These are phyloP conservation scores for Ochotona princeps DNA, from an alignment of 2,113 vertebrate species.

Conservation along the genomic window DNA sequence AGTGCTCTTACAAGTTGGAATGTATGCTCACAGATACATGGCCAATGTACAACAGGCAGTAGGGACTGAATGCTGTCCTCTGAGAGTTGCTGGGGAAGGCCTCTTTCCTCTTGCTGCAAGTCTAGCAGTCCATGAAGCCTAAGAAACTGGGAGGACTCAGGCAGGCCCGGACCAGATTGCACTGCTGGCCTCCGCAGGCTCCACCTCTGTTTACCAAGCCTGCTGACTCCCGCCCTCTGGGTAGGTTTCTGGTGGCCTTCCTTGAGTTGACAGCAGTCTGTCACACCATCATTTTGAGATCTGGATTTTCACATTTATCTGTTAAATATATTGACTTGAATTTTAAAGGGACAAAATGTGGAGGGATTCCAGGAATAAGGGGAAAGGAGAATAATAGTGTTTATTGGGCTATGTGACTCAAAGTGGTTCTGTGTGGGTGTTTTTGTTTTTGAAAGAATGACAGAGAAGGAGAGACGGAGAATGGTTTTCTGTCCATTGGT, in stretches of 20 bases:
- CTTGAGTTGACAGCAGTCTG: neutral
- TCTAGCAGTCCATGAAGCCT: neutral
- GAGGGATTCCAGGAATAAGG: neutral
- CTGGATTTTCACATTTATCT: neutral
- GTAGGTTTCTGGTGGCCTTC: neutral
- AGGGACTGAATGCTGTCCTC: neutral
- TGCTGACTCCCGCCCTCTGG: neutral
- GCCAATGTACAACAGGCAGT: neutral
- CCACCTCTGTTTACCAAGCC: neutral
- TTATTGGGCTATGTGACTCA: neutral
- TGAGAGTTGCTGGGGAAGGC: neutral
- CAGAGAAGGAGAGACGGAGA: too few species aligned
- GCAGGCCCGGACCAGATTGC: neutral
- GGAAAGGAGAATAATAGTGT: neutral
- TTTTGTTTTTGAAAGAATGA: too few species aligned
- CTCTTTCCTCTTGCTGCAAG: neutral
- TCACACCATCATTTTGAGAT: neutral
- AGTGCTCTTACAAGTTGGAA: neutral
- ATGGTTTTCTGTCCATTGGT: too few species aligned
- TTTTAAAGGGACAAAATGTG: constrained; percentile 32
- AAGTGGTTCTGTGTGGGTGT: neutral
- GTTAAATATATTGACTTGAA: neutral
- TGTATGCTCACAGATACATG: neutral
- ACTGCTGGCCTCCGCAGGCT: neutral
- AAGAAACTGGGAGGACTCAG: neutral